These are phyloP conservation scores for Neostethus bicornis DNA, from an alignment of 2,797 vertebrate species.

Conservation along the genomic window DNA sequence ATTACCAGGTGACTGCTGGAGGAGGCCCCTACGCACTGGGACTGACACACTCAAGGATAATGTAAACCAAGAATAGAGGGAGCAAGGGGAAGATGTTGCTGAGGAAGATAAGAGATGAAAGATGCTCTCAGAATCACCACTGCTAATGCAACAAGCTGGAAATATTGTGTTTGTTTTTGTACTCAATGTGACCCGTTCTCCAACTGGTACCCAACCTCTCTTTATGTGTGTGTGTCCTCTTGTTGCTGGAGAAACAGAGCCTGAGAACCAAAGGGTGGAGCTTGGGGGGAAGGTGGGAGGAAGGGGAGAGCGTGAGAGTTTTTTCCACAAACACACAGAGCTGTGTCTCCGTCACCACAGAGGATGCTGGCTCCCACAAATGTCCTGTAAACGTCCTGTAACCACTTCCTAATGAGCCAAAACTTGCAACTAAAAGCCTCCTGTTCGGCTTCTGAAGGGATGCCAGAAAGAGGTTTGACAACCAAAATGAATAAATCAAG, in stretches of 20 bases:
- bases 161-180: neutral
- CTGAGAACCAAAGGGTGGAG: slow-evolving; percentile 53
- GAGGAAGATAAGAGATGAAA: slow-evolving; percentile 29
- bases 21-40: slow-evolving; percentile 54
- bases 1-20: slow-evolving; percentile 74
- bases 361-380: slow-evolving; percentile 1
- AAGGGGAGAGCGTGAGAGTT: slow-evolving; percentile 31
- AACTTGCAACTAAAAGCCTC: neutral
- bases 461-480: neutral
- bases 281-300: slow-evolving; percentile 2
- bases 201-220: slow-evolving; percentile 44
- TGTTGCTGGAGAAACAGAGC: slow-evolving; percentile 62
- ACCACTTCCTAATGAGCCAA: slow-evolving; percentile 14
- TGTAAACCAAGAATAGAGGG: slow-evolving; percentile 22
- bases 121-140: slow-evolving; percentile 8
- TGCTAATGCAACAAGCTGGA: slow-evolving; percentile 7
- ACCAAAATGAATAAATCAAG: neutral
- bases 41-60: slow-evolving; percentile 62
- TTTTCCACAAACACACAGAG: slow-evolving; percentile 11
- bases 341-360: slow-evolving; percentile 8
- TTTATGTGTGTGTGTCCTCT: slow-evolving; percentile 30
- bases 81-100: slow-evolving; percentile 11
- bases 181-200: slow-evolving; percentile 41
- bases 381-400: slow-evolving; percentile 6
- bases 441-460: neutral